These are phyloP conservation scores for Diaphora mendica DNA, from an alignment of 2,888 invertebrate genomes.

Conservation along the genomic window DNA sequence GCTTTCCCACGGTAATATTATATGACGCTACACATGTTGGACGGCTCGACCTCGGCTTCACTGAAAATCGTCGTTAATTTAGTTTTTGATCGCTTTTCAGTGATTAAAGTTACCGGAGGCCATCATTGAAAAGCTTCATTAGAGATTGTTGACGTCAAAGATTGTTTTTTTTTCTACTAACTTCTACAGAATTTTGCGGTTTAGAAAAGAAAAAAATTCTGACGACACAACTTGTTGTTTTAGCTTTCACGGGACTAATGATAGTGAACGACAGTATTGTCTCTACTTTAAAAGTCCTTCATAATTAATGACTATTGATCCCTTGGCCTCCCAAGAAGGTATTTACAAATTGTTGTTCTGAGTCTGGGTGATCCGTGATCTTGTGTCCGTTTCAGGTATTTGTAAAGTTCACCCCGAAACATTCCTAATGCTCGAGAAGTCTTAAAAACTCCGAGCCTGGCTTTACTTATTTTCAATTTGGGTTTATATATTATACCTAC, in stretches of 20 bases:
- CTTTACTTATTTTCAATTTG: too few relatives aligned
- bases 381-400: too few relatives aligned
- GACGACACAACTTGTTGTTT: not conserved
- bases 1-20: too few relatives aligned
- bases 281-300: not conserved
- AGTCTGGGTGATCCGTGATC: too few relatives aligned
- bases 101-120: not conserved
- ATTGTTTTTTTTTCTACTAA: not conserved
- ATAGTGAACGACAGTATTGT: not conserved
- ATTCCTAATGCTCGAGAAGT: too few relatives aligned
- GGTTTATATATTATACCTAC: too few relatives aligned
- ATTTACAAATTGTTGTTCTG: not conserved
- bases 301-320: not conserved
- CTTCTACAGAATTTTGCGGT: not conserved
- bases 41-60: too few relatives aligned
- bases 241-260: not conserved
- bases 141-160: not conserved
- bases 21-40: too few relatives aligned
- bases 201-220: not conserved
- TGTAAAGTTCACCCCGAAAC: too few relatives aligned
- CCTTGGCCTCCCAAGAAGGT: not conserved
- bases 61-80: not conserved
- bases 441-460: too few relatives aligned
- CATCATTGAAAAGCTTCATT: not conserved
- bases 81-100: not conserved